phyloP scores from a whole-genome alignment of 2,888 invertebrate species.

The Linyphia triangularis region DNA sequence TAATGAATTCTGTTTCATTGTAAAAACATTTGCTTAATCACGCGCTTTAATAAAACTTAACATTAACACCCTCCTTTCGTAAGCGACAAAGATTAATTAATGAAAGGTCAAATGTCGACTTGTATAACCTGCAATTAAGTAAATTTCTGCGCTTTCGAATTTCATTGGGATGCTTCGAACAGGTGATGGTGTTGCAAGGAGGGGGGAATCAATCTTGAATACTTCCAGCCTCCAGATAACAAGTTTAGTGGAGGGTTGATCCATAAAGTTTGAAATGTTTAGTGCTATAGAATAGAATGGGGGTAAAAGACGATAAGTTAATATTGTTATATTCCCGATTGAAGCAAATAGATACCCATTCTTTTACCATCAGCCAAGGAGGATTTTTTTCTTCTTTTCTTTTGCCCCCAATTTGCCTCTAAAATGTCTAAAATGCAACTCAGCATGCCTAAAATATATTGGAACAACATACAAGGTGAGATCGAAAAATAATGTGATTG shows the following conservation, averaged over 20 bases:
- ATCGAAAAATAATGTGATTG: no score
- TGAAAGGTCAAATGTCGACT: not conserved
- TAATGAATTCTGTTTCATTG: not conserved
- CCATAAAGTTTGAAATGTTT: not conserved
- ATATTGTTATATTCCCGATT: no score
- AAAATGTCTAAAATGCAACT: no score
- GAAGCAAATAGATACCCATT: no score
- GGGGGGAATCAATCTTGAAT: not conserved
- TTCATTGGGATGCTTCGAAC: not conserved
- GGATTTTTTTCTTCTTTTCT: no score
- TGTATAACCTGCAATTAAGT: not conserved
- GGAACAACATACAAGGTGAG: no score
- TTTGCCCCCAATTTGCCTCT: no score
- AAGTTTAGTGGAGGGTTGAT: not conserved
- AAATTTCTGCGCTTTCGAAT: not conserved
- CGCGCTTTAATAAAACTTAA: not conserved
- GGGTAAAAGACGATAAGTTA: no score
- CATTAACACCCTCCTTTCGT: not conserved
- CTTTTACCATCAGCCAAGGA: no score
- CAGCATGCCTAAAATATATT: no score
- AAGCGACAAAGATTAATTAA: not conserved
- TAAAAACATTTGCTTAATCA: conserved; percentile 3
- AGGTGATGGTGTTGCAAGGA: not conserved
- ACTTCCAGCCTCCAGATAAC: not conserved
- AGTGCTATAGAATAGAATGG: no score